These are phyloP conservation scores for Drosophila pegasa DNA, from an alignment of 2,888 invertebrate genomes.

Conservation along the genomic window DNA sequence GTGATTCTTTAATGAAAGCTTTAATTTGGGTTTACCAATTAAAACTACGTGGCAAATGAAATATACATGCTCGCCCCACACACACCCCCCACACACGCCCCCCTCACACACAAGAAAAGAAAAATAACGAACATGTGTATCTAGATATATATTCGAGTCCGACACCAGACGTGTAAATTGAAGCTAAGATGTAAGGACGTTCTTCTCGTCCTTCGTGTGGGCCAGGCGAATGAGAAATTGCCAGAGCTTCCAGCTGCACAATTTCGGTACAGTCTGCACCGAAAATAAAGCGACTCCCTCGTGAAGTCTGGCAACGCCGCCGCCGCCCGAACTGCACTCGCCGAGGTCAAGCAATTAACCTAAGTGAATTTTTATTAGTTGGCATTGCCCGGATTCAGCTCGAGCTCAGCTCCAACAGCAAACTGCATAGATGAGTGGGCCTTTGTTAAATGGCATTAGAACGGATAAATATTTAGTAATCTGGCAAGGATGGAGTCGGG, in stretches of 20 bases:
- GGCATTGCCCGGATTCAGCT: background rate
- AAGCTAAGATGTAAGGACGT: constrained; percentile 42
- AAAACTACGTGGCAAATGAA: constrained; percentile 81
- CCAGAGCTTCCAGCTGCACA: constrained; percentile 29
- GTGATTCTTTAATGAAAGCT: constrained; percentile 81
- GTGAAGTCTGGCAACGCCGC: constrained; percentile 50
- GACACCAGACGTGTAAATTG: constrained; percentile 47
- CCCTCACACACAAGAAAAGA: constrained; percentile 53
- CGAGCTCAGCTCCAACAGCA: background rate
- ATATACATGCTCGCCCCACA: constrained; percentile 63
- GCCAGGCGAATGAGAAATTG: constrained; percentile 43
- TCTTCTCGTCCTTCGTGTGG: constrained; percentile 16
- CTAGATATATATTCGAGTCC: constrained; percentile 7
- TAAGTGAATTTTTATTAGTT: constrained; percentile 38
- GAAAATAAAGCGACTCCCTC: background rate
- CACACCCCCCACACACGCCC: constrained; percentile 21
- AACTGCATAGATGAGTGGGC: constrained; percentile 4
- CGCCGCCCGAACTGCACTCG: constrained; percentile 26
- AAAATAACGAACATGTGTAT: constrained; percentile 13
- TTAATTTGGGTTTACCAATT: constrained; percentile 80
- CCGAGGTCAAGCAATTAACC: constrained; percentile 46
- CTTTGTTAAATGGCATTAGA: constrained; percentile 5
- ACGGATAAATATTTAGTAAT: background rate
- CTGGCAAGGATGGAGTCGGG: background rate
- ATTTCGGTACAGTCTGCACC: constrained; percentile 35